Conservation (phyloP, 2,113 vertebrate genomes). For the Emberiza fucata region DNA sequence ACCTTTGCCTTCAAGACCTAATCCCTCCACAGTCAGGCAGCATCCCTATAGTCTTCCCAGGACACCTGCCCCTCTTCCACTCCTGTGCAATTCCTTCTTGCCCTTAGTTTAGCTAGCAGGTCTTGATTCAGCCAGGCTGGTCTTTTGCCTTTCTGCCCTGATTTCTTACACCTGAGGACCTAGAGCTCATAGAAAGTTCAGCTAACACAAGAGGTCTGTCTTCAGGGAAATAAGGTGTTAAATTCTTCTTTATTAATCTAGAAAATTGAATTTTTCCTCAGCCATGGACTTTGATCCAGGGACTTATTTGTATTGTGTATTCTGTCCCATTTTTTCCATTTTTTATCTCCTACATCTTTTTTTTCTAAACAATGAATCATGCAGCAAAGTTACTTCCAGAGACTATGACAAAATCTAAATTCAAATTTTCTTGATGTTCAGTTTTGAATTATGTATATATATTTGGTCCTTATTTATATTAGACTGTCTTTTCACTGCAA, state of each 20-base stretch:
- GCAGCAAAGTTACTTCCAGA: not conserved
- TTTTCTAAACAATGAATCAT: not conserved
- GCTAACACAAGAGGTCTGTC: rapidly evolving
- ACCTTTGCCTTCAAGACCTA: not conserved
- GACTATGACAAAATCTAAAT: not conserved
- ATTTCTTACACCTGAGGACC: not conserved
- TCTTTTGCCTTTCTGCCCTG: not conserved
- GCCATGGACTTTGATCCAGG: not conserved
- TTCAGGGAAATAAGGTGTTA: not conserved
- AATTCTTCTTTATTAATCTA: not conserved
- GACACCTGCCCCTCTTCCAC: too few species aligned
- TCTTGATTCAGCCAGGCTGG: not conserved
- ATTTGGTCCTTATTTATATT: not conserved
- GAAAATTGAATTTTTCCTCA: not conserved
- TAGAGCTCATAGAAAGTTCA: not conserved
- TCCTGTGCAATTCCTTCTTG: not conserved
- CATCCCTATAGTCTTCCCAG: not conserved
- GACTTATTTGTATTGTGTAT: not conserved
- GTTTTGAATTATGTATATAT: not conserved
- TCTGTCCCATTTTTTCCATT: not conserved
- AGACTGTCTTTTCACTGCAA: not conserved
- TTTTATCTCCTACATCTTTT: not conserved
- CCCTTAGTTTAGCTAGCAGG: not conserved
- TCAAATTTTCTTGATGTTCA: not conserved
- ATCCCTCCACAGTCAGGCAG: not conserved